Conservation (phyloP, 1,140 invertebrate species). For the Rhagoletis zephyria region DNA sequence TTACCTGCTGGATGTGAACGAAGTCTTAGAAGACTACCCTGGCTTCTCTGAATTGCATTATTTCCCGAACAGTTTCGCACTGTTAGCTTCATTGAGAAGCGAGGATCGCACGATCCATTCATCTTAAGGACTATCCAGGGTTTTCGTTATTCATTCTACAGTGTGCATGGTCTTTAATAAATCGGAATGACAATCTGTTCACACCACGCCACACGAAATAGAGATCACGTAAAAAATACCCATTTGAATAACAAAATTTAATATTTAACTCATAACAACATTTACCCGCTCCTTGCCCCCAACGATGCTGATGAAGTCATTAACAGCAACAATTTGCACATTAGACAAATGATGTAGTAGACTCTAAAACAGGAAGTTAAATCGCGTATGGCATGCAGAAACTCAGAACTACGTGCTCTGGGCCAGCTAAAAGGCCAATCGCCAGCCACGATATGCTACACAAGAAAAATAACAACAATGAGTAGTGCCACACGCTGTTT, state of each 20-base stretch:
- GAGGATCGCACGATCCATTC: no score
- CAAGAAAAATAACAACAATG: neutral
- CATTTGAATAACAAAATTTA: neutral
- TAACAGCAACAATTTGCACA: slow-evolving; percentile 9
- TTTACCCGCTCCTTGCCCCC: neutral
- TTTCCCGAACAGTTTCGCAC: no score
- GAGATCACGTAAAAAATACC: no score
- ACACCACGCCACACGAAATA: no score
- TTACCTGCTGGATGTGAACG: no score
- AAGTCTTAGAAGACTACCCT: no score
- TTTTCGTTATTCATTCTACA: no score
- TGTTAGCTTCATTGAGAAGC: no score
- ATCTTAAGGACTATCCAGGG: no score
- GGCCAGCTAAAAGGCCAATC: neutral
- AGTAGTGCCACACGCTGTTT: neutral
- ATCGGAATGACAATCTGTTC: no score
- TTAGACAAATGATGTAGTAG: slow-evolving; percentile 35
- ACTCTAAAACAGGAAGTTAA: slow-evolving; percentile 20
- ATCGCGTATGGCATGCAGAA: neutral
- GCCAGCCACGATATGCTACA: neutral
- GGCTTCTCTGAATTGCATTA: no score
- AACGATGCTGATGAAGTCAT: slow-evolving; percentile 6
- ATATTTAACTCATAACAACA: slow-evolving; percentile 1
- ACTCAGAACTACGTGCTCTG: neutral
- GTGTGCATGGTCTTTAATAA: no score